Evolutionary conservation across 2,113 vertebrate genomes (phyloP).

Genomic region (Epinephelus fuscoguttatus): DNA sequence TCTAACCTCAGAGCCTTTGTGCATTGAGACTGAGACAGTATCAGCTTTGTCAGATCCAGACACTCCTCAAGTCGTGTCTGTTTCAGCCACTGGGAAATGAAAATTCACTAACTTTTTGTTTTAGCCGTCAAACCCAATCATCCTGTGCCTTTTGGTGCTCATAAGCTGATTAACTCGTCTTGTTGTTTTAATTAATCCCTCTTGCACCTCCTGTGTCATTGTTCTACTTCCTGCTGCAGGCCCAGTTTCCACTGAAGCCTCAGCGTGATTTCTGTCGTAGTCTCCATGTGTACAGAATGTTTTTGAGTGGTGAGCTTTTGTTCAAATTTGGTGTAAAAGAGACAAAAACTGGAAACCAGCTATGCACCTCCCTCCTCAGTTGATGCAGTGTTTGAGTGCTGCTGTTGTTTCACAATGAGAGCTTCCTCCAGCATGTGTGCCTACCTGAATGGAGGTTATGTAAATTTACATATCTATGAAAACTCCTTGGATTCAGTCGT

Average conservation of each 20-base stretch:
- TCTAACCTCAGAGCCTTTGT: conserved; percentile 1
- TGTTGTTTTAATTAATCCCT: conserved; percentile 57
- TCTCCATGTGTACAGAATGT: background rate
- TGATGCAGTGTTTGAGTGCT: background rate
- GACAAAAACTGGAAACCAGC: background rate
- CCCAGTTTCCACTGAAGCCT: background rate
- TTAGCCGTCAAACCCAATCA: conserved; percentile 41
- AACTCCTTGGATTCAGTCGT: conserved; percentile 33
- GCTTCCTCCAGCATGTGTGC: background rate
- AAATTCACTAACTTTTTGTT: conserved; percentile 30
- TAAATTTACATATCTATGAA: conserved; percentile 49
- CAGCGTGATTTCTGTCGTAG: background rate
- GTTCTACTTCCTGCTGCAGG: conserved; percentile 28
- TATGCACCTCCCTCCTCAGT: background rate
- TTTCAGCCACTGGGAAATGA: conserved; percentile 31
- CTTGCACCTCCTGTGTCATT: conserved; percentile 2
- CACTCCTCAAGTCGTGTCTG: background rate
- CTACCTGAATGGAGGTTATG: conserved; percentile 32
- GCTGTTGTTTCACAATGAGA: conserved; percentile 16
- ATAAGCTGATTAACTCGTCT: conserved; percentile 48
- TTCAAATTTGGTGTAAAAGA: background rate
- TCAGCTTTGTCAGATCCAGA: background rate
- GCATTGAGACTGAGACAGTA: background rate
- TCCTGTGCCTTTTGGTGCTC: background rate
- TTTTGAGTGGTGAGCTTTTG: background rate